phyloP scores from a whole-genome alignment of 2,888 invertebrate species.

The Patella pellucida region DNA sequence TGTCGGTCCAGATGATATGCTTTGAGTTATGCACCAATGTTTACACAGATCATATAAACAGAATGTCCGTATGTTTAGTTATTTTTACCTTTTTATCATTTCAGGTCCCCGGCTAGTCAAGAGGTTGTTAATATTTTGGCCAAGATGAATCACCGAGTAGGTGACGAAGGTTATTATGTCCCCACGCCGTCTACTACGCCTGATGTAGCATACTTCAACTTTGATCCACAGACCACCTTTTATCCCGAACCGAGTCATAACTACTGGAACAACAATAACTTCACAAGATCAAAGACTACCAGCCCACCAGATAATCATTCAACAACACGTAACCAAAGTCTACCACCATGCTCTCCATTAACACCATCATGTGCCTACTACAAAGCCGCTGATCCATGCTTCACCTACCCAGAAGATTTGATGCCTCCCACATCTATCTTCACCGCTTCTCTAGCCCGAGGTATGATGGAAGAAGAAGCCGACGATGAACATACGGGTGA shows the following conservation, averaged over 20 bases:
- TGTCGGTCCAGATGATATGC: no score
- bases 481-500: background rate
- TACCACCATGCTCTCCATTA: background rate
- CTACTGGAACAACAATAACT: no score
- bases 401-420: background rate
- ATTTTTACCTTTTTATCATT: background rate
- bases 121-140: background rate
- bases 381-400: background rate
- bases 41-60: background rate
- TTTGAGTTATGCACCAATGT: no score
- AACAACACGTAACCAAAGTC: background rate
- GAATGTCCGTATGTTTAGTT: background rate
- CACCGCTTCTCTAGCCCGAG: background rate
- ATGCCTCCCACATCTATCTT: background rate
- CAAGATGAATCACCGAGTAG: background rate
- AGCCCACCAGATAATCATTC: background rate
- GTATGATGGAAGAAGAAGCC: background rate
- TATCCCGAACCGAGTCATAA: no score
- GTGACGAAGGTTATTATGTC: background rate
- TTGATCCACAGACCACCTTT: background rate
- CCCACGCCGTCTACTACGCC: background rate
- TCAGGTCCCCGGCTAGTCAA: background rate
- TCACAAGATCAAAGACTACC: no score
- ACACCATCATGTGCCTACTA: conserved; percentile 3
- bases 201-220: background rate